A percentile compares a stretch with the other conserved stretches of the same genome.
Evolutionary conservation across 1,140 invertebrate species (phyloP).

Genomic region (Pogonomyrmex barbatus): DNA sequence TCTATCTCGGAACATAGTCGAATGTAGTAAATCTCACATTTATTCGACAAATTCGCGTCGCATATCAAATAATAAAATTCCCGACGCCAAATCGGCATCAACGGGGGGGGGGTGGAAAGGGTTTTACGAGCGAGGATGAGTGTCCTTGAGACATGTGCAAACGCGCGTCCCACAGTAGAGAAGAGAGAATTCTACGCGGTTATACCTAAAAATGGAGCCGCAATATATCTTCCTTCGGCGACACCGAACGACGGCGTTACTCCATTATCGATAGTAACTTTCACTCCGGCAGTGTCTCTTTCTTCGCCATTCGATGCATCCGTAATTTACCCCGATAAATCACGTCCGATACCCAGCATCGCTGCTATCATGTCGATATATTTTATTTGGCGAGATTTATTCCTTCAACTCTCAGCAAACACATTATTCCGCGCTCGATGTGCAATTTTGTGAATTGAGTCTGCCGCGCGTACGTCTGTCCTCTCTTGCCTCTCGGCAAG

Average conservation of each 20-base stretch:
- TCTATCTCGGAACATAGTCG: background rate
- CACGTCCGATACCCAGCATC: constrained; percentile 22
- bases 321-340: constrained; percentile 62
- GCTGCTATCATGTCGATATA: background rate
- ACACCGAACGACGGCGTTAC: constrained; percentile 14
- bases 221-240: constrained; percentile 49
- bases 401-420: background rate
- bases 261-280: constrained; percentile 65
- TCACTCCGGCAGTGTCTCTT: constrained; percentile 29
- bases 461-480: too few species aligned
- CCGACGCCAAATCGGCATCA: constrained; percentile 46
- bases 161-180: constrained; percentile 16
- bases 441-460: constrained; percentile 11
- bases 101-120: constrained; percentile 40
- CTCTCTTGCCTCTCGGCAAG: background rate
- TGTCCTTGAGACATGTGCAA: constrained; percentile 54
- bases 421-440: background rate
- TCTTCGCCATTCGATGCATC: constrained; percentile 51
- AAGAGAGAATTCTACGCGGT: constrained; percentile 47
- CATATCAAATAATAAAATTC: constrained; percentile 48
- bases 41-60: constrained; percentile 24
- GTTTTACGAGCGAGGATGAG: constrained; percentile 46
- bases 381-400: constrained; percentile 33
- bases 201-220: constrained; percentile 56
- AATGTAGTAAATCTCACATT: constrained; percentile 20